Percentiles rank a stretch among this genome's conserved stretches.
Evolutionary conservation across 2,797 vertebrate species (phyloP).

Genomic region (Poecile montanus): DNA sequence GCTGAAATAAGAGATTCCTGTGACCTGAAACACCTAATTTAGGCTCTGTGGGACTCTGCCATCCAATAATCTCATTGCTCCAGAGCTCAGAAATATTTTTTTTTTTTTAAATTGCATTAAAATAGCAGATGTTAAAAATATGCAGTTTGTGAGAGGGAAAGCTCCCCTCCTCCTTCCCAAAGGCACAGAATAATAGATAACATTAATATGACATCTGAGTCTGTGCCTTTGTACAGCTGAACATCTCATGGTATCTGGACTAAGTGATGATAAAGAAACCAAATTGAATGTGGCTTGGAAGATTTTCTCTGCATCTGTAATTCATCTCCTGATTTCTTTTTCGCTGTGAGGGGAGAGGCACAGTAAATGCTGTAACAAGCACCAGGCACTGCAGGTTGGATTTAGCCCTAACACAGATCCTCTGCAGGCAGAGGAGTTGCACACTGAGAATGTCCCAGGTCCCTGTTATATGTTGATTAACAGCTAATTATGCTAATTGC

Average conservation of each 20-base stretch:
- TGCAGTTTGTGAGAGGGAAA: neutral
- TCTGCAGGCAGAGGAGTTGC: neutral
- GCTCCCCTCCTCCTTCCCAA: neutral
- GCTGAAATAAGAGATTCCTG: constrained; percentile 22
- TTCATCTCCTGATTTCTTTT: constrained; percentile 25
- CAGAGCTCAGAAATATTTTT: neutral
- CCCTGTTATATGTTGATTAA: neutral
- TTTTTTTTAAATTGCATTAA: neutral
- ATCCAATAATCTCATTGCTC: neutral
- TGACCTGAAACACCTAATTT: constrained; percentile 45
- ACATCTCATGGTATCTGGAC: constrained; percentile 45
- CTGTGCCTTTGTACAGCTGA: neutral
- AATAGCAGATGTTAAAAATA: constrained; percentile 62
- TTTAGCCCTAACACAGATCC: neutral
- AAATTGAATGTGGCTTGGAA: constrained; percentile 61
- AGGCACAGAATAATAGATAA: constrained; percentile 26
- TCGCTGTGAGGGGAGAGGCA: neutral
- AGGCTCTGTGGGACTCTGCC: neutral
- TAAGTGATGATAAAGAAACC: constrained; percentile 49
- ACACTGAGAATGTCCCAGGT: neutral
- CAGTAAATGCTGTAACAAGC: neutral
- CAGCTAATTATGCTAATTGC: neutral
- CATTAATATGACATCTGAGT: constrained; percentile 19
- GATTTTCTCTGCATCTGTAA: constrained; percentile 53
- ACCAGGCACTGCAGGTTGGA: neutral